These are phyloP conservation scores for Phragmatobia fuliginosa DNA, from an alignment of 2,888 invertebrate species.

Conservation along the genomic window DNA sequence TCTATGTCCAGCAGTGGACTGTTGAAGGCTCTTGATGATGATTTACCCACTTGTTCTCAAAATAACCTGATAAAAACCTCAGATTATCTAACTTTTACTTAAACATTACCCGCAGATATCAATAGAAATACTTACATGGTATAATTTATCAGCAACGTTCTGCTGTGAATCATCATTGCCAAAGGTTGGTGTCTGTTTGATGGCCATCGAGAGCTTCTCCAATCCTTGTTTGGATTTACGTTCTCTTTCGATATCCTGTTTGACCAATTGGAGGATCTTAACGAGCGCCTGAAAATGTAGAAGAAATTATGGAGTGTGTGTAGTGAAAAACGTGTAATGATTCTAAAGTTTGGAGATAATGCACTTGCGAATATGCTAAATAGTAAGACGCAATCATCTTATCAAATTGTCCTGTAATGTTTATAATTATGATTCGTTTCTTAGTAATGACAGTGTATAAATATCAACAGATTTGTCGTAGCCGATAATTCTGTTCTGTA, in stretches of 20 bases:
- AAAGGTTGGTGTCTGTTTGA: constrained; percentile 94
- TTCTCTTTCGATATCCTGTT: constrained; percentile 96
- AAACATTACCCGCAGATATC: background rate
- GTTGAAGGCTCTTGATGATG: too few species aligned
- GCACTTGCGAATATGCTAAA: background rate
- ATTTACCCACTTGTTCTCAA: background rate
- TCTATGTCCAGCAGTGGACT: too few species aligned
- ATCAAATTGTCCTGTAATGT: too few species aligned
- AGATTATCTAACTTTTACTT: background rate
- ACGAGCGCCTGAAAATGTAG: constrained; percentile 89
- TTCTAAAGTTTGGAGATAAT: too few species aligned
- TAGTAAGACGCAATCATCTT: background rate
- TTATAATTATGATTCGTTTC: background rate
- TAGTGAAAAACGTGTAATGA: too few species aligned
- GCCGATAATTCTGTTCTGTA: too few species aligned
- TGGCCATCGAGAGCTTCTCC: constrained; percentile 95
- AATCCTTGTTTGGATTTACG: constrained; percentile 95
- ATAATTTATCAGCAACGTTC: constrained; percentile 96
- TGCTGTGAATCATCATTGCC: constrained; percentile 96
- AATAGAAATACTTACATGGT: constrained; percentile 89
- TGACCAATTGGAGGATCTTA: constrained; percentile 93
- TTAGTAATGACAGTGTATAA: too few species aligned
- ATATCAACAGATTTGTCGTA: too few species aligned
- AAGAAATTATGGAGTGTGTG: background rate
- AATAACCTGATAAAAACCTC: background rate